These are phyloP conservation scores for Syrista parreyssii DNA, from an alignment of 2,888 invertebrate species.

Conservation along the genomic window DNA sequence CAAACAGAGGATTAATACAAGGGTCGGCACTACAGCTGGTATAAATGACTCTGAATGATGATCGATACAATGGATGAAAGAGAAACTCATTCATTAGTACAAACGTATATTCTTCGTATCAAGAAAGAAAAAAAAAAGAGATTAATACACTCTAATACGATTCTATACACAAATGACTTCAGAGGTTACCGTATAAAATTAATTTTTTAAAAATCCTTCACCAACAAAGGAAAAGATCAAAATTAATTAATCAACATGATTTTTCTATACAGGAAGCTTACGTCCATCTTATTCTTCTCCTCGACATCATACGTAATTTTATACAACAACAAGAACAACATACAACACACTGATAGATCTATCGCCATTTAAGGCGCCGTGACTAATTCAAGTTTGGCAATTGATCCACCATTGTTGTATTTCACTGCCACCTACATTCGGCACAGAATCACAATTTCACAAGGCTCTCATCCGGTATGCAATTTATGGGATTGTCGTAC, in stretches of 20 bases:
- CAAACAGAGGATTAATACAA: conserved; percentile 4
- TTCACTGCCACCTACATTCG: conserved; percentile 15
- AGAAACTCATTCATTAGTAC: background rate
- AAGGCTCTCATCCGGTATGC: background rate
- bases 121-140: background rate
- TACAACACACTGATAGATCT: background rate
- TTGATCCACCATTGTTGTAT: conserved; percentile 14
- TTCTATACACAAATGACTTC: background rate
- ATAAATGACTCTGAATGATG: background rate
- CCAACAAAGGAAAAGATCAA: background rate
- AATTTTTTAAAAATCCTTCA: background rate
- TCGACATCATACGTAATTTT: background rate
- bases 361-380: conserved; percentile 11
- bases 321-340: background rate
- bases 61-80: conserved; percentile 1
- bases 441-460: conserved; percentile 2
- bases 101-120: background rate
- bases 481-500: background rate
- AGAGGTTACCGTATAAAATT: background rate
- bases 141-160: background rate
- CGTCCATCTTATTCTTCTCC: background rate
- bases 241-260: background rate
- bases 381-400: conserved; percentile 20
- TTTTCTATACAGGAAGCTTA: background rate
- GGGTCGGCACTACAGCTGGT: background rate